Conservation (phyloP, 2,113 vertebrate species). For the Petrocephalus zakoni region DNA sequence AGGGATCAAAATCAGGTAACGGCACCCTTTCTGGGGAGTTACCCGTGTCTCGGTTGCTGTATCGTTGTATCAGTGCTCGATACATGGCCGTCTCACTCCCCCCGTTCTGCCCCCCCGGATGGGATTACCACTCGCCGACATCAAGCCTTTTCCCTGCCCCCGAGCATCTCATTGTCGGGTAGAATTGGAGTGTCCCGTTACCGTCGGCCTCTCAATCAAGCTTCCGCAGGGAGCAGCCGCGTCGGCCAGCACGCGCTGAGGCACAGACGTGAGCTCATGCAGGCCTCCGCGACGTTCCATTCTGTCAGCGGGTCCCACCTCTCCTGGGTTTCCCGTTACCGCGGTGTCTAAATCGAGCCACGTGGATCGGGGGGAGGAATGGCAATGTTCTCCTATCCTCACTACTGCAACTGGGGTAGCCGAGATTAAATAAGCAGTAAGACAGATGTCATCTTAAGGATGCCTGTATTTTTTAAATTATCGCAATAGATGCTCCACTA, state of each 20-base stretch:
- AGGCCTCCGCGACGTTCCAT: constrained; percentile 42
- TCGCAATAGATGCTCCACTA: not conserved
- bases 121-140: constrained; percentile 16
- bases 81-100: not conserved
- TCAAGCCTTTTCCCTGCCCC: not conserved
- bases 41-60: not conserved
- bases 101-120: not conserved
- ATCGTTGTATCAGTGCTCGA: not conserved
- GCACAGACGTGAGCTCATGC: constrained; percentile 41
- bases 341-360: not conserved
- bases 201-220: constrained; percentile 22
- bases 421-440: not conserved
- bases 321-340: constrained; percentile 1
- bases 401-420: not conserved
- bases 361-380: not conserved
- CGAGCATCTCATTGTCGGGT: not conserved
- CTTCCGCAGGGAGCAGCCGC: not conserved
- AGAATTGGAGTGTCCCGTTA: constrained; percentile 27
- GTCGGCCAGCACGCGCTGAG: constrained; percentile 33
- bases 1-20: not conserved
- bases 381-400: not conserved
- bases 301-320: constrained; percentile 47
- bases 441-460: not conserved
- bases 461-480: not conserved
- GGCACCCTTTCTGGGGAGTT: not conserved